Evolutionary conservation across 2,113 vertebrate genomes (phyloP), one percentile per base, ranked within the genome.

Genomic region (Silurus meridionalis): DNA sequence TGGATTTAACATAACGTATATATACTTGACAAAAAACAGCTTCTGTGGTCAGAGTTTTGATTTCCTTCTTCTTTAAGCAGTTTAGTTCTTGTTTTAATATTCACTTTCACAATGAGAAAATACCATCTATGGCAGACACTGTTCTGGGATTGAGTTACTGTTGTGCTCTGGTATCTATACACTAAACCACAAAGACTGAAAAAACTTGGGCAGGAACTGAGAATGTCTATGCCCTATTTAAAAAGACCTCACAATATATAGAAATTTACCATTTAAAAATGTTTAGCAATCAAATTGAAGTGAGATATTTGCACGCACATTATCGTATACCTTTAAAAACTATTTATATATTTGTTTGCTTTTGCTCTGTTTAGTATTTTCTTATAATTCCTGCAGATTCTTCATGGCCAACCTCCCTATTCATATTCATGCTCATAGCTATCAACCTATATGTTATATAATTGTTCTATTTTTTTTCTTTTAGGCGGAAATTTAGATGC

Each of bases 21-120:
- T 21, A 2, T 53, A 19, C 6, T 23, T 69, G 52, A 83, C 50
- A 0, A 21, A 55, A 37, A 83, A 83, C 64, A 83, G 48, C 9
- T 25, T 61, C 37, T 64, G 46, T 74, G 57, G 37, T 84, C 61
- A 23, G 25, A 72, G 52, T 58, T 74, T 58, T 50, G 67, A 53
- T 61, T 77, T 84, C 46, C 71, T 50, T 74, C 48, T 74, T 52
- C 48, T 75, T 53, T 75, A 21, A 52, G 72, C 21, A 75, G 48
- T 75, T 75, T 75, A 75, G 50, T 84, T 57, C 17, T 75, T 75
- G 37, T 84, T 63, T 61, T 48, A 50, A 64, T 52, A 52, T 10
- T 84, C 58, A 84, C 83, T 84, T 84, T 58, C 83, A 53, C 71
- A 63, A 28, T 57, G 71, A 23, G 57, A 28, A 37, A 64, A 61